phyloP scores from a whole-genome alignment of 2,888 invertebrate genomes.

The Saturnia pavonia region DNA sequence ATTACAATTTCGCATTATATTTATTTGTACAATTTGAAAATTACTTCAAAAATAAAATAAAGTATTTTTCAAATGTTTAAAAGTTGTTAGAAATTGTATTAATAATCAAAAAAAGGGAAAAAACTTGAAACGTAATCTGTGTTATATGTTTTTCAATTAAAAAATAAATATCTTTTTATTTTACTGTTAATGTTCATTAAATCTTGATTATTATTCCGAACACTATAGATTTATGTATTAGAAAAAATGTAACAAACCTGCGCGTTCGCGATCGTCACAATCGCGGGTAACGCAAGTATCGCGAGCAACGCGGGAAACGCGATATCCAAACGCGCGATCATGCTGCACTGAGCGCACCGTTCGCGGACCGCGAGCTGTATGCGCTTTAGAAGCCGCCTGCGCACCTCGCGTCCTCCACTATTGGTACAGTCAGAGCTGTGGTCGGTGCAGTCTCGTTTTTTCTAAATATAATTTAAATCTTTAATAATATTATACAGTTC shows the following conservation, averaged over 20 bases:
- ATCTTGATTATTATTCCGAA: background rate
- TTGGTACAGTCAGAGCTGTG: conserved; percentile 4
- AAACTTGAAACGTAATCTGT: no score
- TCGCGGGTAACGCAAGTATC: conserved; percentile 29
- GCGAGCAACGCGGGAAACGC: conserved; percentile 45
- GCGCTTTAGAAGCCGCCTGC: background rate
- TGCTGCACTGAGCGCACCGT: conserved; percentile 43
- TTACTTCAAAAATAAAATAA: no score
- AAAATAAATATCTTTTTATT: no score
- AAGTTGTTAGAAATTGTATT: no score
- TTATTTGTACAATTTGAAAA: no score
- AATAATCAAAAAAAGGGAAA: no score
- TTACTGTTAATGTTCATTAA: background rate
- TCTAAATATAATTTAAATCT: background rate
- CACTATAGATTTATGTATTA: background rate
- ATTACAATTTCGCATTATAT: no score
- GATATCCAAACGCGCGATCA: conserved; percentile 48
- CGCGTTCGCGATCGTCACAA: conserved; percentile 29
- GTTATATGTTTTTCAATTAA: background rate
- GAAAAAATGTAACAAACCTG: conserved; percentile 44
- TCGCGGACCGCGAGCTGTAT: background rate
- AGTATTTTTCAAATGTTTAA: no score
- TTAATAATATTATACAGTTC: no score
- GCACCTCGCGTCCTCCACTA: background rate
- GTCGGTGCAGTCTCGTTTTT: background rate